Evolutionary conservation across 2,888 invertebrate species (phyloP), one percentile per base, ranked within the genome.

Genomic region (Ectemnius lituratus): DNA sequence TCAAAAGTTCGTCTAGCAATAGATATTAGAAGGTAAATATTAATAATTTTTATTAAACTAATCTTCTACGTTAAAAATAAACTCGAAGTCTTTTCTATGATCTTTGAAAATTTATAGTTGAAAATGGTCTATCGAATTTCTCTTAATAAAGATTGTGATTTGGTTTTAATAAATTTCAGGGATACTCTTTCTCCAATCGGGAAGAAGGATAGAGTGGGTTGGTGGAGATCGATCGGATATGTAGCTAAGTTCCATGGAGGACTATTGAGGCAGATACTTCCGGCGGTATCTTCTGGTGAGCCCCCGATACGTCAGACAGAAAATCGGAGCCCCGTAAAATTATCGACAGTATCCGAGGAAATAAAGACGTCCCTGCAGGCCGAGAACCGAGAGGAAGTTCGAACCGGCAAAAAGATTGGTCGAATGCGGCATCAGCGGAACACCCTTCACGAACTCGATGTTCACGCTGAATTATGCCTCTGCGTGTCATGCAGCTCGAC

Each of bases 281-380:
- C 77, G 69, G 73, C 66, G 69, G 64, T 78, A 67, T 70, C 77
- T 59, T 52, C 52, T 62, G 47, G 67, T 37, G 47, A 59, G 67
- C 71, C 63, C 61, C 52, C 71, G 67, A 75, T 75, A 75, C 70
- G 77, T 78, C 77, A 78, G 77, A 66, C 77, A 62, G 77, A 65
- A 37, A 37, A 47, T 78, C 73, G 77, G 47, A 78, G 70, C 73
- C 46, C 77, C 77, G 77, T 78, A 78, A 78, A 78, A 78, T 78
- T 78, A 78, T 78, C 77, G 77, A 78, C 77, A 78, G 77, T 78
- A 78, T 78, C 77, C 77, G 77, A 76, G 73, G 77, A 78, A 78
- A 78, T 78, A 78, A 78, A 78, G 77, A 78, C 76, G 77, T 78
- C 73, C 77, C 77, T 70, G 58, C 70, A 45, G 77, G 77, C 8